Evolutionary conservation across 2,113 vertebrate species (phyloP).

Genomic region (Campylorhamphus procurvoides): DNA sequence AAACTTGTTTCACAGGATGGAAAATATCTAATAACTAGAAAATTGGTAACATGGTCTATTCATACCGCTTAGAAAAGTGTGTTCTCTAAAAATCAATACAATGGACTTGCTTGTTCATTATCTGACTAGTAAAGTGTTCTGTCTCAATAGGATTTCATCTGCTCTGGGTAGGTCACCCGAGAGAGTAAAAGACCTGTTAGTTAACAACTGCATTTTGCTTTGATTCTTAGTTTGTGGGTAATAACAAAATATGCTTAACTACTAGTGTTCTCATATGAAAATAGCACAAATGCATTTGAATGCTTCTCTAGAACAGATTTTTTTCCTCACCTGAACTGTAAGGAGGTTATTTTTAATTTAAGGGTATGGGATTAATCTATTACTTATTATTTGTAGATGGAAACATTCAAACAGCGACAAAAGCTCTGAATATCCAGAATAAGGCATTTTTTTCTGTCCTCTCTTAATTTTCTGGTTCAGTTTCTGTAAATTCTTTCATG

Average conservation of each 20-base stretch:
- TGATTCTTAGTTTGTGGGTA: slow-evolving; percentile 50
- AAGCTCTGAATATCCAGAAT: not conserved
- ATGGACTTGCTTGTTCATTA: slow-evolving; percentile 58
- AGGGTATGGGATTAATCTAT: not conserved
- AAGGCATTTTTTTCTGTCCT: not conserved
- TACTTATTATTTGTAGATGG: not conserved
- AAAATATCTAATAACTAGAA: slow-evolving; percentile 4
- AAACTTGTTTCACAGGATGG: not conserved
- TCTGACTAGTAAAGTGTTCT: slow-evolving; percentile 18
- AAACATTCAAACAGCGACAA: not conserved
- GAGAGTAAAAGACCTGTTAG: slow-evolving; percentile 51
- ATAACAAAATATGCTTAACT: slow-evolving; percentile 45
- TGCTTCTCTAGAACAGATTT: not conserved
- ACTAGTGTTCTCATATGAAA: not conserved
- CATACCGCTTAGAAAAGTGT: slow-evolving; percentile 36
- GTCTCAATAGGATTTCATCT: slow-evolving; percentile 33
- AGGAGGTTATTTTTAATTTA: not conserved
- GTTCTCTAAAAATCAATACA: slow-evolving; percentile 58
- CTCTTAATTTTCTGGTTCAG: not conserved
- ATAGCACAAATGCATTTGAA: not conserved
- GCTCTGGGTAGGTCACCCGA: slow-evolving; percentile 32
- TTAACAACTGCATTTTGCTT: slow-evolving; percentile 49
- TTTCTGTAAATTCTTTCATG: not conserved
- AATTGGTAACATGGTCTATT: not conserved
- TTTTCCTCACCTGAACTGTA: not conserved